phyloP scores from a whole-genome alignment of 2,797 vertebrate genomes.

The Manis crassicaudata region DNA sequence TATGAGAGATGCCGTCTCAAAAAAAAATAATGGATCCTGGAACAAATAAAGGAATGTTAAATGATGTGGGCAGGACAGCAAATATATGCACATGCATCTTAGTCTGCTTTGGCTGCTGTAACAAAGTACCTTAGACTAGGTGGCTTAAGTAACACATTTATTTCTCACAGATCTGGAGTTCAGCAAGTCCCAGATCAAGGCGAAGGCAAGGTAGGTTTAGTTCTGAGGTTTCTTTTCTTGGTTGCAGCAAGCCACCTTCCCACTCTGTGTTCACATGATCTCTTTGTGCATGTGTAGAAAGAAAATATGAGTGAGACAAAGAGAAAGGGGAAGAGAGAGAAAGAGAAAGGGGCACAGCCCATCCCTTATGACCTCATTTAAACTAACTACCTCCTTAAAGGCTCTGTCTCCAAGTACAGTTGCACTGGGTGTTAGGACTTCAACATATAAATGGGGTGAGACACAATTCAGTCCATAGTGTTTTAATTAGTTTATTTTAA shows the following conservation, averaged over 20 bases:
- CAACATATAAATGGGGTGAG: neutral
- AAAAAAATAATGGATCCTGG: neutral
- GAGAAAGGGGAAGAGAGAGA: neutral
- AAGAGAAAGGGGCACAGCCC: neutral
- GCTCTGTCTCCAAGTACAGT: neutral
- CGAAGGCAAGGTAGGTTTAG: neutral
- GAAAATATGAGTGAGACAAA: neutral
- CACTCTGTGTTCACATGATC: neutral
- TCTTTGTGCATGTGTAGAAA: neutral
- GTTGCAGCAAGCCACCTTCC: neutral
- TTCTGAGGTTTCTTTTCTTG: neutral
- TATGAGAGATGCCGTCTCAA: no score
- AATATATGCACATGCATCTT: neutral
- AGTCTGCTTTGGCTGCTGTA: neutral
- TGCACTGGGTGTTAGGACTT: neutral
- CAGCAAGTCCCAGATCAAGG: neutral
- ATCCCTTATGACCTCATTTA: neutral
- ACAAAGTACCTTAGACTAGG: neutral
- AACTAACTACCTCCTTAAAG: neutral
- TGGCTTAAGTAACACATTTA: neutral
- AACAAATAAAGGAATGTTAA: neutral
- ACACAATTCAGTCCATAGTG: neutral
- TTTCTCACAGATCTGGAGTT: neutral
- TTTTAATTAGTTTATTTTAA: neutral
- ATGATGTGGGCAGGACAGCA: neutral